phyloP scores from a whole-genome alignment of 2,888 invertebrate genomes.

The Acanthosoma haemorrhoidale region DNA sequence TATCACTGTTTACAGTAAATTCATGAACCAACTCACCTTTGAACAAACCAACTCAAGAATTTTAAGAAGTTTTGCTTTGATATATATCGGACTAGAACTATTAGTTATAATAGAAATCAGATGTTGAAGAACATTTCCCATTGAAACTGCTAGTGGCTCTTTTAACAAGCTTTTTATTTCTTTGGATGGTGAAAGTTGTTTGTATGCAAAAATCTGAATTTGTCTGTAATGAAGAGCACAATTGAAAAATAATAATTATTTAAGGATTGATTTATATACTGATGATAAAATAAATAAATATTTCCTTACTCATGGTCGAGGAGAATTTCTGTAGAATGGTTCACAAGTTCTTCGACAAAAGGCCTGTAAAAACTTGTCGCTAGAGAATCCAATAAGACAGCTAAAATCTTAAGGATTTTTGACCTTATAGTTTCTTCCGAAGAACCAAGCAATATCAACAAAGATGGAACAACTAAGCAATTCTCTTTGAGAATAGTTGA shows the following conservation, averaged over 20 bases:
- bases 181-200: constrained; percentile 55
- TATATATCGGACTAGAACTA: constrained; percentile 39
- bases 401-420: constrained; percentile 53
- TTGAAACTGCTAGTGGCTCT: constrained; percentile 14
- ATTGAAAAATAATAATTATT: not conserved
- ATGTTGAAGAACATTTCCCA: constrained; percentile 31
- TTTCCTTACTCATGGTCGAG: constrained; percentile 41
- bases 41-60: constrained; percentile 41
- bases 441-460: constrained; percentile 56
- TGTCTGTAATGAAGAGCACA: constrained; percentile 36
- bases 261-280: not conserved
- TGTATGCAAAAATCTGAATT: constrained; percentile 53
- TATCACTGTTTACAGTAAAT: not conserved
- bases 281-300: constrained; percentile 18
- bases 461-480: constrained; percentile 47
- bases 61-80: constrained; percentile 40
- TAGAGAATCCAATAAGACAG: constrained; percentile 43
- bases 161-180: constrained; percentile 44
- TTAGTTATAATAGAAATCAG: constrained; percentile 33
- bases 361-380: constrained; percentile 33
- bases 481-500: constrained; percentile 15
- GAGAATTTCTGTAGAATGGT: constrained; percentile 35
- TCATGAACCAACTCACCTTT: constrained; percentile 37
- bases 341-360: constrained; percentile 32
- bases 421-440: constrained; percentile 53